Conservation (phyloP, 2,113 vertebrate species). For the Gopherus flavomarginatus region DNA sequence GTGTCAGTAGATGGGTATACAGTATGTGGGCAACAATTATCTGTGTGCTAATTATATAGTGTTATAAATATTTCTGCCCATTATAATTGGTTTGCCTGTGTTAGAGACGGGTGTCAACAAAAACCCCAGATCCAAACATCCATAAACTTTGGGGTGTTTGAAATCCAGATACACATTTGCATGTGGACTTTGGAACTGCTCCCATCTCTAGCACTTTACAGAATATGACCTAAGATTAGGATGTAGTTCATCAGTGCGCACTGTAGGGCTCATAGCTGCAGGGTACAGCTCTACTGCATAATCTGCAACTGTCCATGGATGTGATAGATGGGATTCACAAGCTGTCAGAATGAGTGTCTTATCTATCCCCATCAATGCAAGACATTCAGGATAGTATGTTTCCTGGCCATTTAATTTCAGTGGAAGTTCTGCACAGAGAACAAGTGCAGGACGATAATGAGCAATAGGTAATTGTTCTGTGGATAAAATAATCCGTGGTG, state of each 20-base stretch:
- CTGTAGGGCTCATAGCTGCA: neutral
- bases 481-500: neutral
- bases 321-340: neutral
- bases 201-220: neutral
- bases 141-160: neutral
- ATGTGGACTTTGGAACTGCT: neutral
- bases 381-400: neutral
- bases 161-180: neutral
- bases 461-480: neutral
- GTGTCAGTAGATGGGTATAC: neutral
- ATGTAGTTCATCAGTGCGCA: neutral
- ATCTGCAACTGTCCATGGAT: neutral
- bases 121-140: neutral
- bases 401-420: neutral
- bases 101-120: neutral
- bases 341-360: neutral
- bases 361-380: neutral
- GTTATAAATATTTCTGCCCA: neutral
- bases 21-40: neutral
- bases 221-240: neutral
- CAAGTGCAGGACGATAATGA: neutral
- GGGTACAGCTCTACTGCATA: neutral
- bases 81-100: neutral
- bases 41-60: neutral
- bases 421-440: constrained; percentile 7